Conservation (phyloP, 64 coral and sea anemone species). For the Orbicella faveolata region DNA sequence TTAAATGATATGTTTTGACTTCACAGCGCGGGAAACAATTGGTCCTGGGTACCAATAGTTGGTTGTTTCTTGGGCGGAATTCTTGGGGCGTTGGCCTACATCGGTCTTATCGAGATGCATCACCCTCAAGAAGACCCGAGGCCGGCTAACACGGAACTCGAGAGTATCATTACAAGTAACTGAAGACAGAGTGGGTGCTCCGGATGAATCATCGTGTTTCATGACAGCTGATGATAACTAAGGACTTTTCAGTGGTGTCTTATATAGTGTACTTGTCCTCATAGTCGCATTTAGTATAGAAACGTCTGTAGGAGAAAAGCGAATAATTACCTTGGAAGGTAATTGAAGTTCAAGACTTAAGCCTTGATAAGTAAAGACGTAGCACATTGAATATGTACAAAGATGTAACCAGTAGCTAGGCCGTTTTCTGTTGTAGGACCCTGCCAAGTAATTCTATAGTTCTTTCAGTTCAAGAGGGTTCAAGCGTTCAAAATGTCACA, state of each 20-base stretch:
- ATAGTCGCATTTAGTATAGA: too few relatives aligned
- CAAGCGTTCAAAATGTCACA: too few relatives aligned
- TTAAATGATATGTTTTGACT: neutral
- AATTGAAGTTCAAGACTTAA: too few relatives aligned
- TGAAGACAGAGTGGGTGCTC: neutral
- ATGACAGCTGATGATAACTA: neutral
- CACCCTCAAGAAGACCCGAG: slow-evolving; percentile 13
- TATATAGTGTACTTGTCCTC: neutral
- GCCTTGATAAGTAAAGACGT: too few relatives aligned
- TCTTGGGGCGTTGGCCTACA: slow-evolving; percentile 56
- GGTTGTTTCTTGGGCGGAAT: slow-evolving; percentile 57
- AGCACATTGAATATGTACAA: too few relatives aligned
- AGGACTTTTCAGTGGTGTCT: neutral
- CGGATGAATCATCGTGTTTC: neutral
- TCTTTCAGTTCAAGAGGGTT: too few relatives aligned
- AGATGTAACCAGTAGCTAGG: too few relatives aligned
- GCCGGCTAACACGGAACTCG: neutral
- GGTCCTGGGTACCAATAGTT: slow-evolving; percentile 76
- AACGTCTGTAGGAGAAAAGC: too few relatives aligned
- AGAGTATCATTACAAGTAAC: slow-evolving; percentile 14
- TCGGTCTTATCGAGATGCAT: slow-evolving; percentile 69
- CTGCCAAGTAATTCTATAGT: too few relatives aligned
- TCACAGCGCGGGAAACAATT: slow-evolving; percentile 54
- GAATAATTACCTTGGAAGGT: too few relatives aligned
- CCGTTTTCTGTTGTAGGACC: too few relatives aligned